Percentiles rank a stretch among this genome's conserved stretches.
phyloP scores from a whole-genome alignment of 2,113 vertebrate genomes.

The Isurus oxyrinchus region DNA sequence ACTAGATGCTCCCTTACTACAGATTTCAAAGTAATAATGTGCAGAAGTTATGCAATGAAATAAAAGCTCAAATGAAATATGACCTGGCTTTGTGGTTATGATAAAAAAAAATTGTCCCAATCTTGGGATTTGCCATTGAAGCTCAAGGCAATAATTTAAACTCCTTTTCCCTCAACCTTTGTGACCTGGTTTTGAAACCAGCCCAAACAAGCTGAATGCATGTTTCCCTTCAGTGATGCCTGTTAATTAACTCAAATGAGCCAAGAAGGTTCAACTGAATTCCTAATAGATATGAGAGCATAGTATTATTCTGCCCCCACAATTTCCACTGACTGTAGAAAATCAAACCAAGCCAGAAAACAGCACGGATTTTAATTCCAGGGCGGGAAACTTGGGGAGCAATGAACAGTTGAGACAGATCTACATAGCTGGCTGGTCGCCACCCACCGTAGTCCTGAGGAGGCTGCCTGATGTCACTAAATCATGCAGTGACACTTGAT shows the following conservation, averaged over 20 bases:
- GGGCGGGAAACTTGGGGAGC: not conserved
- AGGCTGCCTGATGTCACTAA: not conserved
- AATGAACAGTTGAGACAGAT: not conserved
- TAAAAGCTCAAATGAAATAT: conserved; percentile 10
- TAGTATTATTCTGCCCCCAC: not conserved
- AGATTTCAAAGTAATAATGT: not conserved
- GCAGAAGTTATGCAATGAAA: not conserved
- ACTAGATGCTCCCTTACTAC: conserved; percentile 3
- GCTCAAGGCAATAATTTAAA: not conserved
- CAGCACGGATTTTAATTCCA: not conserved
- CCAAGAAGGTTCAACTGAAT: not conserved
- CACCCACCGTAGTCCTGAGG: not conserved
- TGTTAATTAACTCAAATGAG: conserved; percentile 33
- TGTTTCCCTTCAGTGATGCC: not conserved
- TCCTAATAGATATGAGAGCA: not conserved
- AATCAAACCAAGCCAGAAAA: not conserved
- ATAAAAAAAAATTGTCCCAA: not conserved
- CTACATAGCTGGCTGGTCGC: not conserved
- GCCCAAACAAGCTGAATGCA: not conserved
- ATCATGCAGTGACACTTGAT: no score
- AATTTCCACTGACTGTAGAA: not conserved
- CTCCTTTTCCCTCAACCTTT: not conserved
- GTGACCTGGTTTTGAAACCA: not conserved
- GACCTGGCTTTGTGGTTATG: not conserved
- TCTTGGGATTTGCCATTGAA: not conserved